Percentiles rank a stretch among this genome's conserved stretches.
phyloP scores from a whole-genome alignment of 2,888 invertebrate species.

The Odontomyia ornata region DNA sequence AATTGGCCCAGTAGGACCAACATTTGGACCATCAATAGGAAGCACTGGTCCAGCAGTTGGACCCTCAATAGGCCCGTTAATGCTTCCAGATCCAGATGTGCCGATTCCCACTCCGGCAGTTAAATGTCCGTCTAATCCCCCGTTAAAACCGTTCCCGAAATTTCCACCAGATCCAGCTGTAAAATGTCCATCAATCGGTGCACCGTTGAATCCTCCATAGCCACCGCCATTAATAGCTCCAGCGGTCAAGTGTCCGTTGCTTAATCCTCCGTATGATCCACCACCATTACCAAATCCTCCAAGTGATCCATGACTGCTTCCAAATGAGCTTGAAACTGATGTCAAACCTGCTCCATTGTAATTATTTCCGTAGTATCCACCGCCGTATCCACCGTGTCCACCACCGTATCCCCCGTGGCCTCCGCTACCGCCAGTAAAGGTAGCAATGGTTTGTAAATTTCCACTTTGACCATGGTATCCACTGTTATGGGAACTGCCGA shows the following conservation, averaged over 20 bases:
- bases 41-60: not conserved
- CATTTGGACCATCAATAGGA: not conserved
- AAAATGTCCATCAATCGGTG: constrained; percentile 6
- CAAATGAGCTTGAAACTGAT: not conserved
- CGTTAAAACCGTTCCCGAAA: not conserved
- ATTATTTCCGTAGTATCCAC: not conserved
- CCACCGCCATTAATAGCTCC: constrained; percentile 2
- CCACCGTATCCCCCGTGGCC: not conserved
- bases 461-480: not conserved
- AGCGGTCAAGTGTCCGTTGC: not conserved
- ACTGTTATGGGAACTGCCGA: not conserved
- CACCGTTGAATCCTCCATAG: constrained; percentile 2
- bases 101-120: not conserved
- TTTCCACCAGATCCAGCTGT: not conserved
- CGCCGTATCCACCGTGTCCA: not conserved
- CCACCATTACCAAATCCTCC: not conserved
- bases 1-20: not conserved
- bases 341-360: not conserved
- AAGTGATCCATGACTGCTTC: not conserved
- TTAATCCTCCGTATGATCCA: not conserved
- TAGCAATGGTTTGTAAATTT: no score
- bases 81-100: not conserved
- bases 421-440: not conserved
- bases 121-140: not conserved
- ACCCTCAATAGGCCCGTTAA: not conserved